Evolutionary conservation across 2,888 invertebrate genomes (phyloP).

Genomic region (Orgyia antiqua): DNA sequence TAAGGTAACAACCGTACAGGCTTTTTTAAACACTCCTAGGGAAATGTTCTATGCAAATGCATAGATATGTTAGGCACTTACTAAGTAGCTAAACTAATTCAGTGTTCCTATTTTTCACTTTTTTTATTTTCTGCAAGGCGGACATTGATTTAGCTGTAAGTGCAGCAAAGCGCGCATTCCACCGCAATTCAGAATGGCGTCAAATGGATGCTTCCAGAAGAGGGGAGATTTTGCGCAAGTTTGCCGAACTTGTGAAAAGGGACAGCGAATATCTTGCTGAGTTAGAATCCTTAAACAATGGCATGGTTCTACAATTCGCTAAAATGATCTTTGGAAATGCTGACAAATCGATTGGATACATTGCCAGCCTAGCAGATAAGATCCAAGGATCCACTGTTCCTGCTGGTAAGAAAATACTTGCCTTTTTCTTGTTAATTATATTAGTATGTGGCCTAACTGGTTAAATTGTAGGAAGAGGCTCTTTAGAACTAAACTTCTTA

Average conservation of each 20-base stretch:
- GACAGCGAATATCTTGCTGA: slow-evolving; percentile 91
- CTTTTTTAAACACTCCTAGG: neutral
- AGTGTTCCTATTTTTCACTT: neutral
- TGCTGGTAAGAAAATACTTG: slow-evolving; percentile 40
- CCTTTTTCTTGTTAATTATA: too few species aligned
- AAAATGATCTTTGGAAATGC: slow-evolving; percentile 66
- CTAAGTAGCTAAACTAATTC: neutral
- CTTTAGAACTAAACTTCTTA: too few species aligned
- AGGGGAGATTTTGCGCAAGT: slow-evolving; percentile 82
- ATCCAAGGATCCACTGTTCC: slow-evolving; percentile 86
- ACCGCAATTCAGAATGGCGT: slow-evolving; percentile 84
- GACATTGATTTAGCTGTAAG: slow-evolving; percentile 87
- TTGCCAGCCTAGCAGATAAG: slow-evolving; percentile 94
- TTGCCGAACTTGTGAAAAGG: slow-evolving; percentile 84
- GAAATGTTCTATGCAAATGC: neutral
- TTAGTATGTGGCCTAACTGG: too few species aligned
- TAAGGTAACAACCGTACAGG: slow-evolving; percentile 81
- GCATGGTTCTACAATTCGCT: slow-evolving; percentile 85
- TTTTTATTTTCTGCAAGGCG: slow-evolving; percentile 57
- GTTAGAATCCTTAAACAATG: slow-evolving; percentile 94
- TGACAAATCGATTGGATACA: slow-evolving; percentile 81
- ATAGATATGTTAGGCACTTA: neutral
- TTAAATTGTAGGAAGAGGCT: too few species aligned
- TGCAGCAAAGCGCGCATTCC: slow-evolving; percentile 83
- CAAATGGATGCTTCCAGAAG: slow-evolving; percentile 88